Evolutionary conservation across 2,797 vertebrate genomes (phyloP).

Genomic region (Myotis pilosus): DNA sequence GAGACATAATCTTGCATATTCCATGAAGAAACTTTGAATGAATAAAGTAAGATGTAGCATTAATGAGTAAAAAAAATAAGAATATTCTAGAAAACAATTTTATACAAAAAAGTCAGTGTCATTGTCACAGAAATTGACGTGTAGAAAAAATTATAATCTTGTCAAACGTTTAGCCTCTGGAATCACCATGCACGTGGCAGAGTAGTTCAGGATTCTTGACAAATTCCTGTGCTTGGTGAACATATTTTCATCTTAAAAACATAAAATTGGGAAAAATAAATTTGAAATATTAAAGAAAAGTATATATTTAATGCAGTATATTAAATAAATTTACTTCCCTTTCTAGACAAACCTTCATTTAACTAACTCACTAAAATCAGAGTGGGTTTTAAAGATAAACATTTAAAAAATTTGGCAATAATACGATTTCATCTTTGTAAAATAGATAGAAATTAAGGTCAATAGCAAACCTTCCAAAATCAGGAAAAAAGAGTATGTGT

Average conservation of each 20-base stretch:
- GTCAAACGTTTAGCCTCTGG: fast-evolving
- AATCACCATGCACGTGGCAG: fast-evolving
- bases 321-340: background rate
- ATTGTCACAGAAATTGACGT: background rate
- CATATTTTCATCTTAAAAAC: background rate
- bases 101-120: background rate
- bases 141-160: background rate
- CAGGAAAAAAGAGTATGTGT: background rate
- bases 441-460: background rate
- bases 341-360: background rate
- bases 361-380: background rate
- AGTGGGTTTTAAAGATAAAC: slow-evolving; percentile 1
- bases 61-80: background rate
- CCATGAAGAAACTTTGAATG: background rate
- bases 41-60: background rate
- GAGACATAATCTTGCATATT: background rate
- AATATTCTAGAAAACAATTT: background rate
- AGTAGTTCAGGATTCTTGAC: background rate
- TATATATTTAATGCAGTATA: background rate
- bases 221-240: background rate
- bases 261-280: background rate
- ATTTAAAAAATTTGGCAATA: background rate
- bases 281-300: background rate
- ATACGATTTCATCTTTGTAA: background rate
- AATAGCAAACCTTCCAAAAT: fast-evolving